These are phyloP conservation scores for Sylvilagus floridanus DNA, from an alignment of 2,797 vertebrate species.

Conservation along the genomic window DNA sequence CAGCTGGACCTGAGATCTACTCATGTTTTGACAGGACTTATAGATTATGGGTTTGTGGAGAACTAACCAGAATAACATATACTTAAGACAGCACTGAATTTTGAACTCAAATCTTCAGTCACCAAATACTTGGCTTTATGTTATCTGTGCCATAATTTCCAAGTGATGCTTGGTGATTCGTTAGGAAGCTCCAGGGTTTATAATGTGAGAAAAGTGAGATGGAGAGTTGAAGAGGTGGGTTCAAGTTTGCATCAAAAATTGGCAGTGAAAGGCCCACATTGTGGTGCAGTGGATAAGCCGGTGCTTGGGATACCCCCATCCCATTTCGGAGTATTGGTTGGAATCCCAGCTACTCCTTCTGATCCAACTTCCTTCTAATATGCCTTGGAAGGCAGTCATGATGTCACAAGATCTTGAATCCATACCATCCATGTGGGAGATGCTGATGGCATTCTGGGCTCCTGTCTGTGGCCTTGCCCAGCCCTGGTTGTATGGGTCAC, in stretches of 20 bases:
- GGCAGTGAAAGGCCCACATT: not conserved
- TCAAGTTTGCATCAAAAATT: not conserved
- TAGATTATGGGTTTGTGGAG: not conserved
- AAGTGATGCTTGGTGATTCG: not conserved
- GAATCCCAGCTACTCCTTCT: too few species aligned
- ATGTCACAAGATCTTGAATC: too few species aligned
- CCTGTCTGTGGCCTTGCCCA: too few species aligned
- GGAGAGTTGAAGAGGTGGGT: not conserved
- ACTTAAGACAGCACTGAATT: not conserved
- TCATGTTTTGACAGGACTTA: not conserved
- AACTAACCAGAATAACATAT: not conserved
- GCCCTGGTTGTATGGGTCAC: too few species aligned
- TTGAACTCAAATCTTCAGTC: not conserved
- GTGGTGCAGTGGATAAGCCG: too few species aligned
- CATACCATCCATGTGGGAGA: too few species aligned
- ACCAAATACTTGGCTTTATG: not conserved
- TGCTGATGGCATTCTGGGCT: too few species aligned
- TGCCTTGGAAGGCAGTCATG: too few species aligned
- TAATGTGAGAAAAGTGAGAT: not conserved
- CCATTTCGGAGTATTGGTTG: too few species aligned
- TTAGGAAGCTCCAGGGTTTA: conserved; percentile 45
- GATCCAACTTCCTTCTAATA: too few species aligned
- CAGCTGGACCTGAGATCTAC: not conserved
- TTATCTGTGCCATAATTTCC: not conserved
- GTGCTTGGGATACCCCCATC: too few species aligned